Base-by-base conservation (phyloP, 2,113 vertebrate genomes). In the Odocoileus virginianus region DNA sequence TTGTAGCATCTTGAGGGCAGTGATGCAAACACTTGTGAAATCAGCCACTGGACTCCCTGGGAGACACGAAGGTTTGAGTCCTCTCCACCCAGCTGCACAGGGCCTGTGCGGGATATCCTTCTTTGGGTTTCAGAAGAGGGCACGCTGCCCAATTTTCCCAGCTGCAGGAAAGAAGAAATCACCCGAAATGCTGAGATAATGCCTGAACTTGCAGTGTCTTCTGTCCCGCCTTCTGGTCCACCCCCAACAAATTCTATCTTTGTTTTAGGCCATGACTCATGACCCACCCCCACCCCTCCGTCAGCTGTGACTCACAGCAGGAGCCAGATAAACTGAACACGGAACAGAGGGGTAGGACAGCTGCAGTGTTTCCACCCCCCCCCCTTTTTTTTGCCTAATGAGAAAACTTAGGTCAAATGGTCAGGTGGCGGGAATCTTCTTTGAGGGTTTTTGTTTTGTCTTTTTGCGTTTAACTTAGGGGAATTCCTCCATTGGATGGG, bases 271-370 rank as follows among this genome's bases (percentile, higher is more conserved):
- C 71, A 60, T 98, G 98, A 98, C 52, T 98, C 98, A 97, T 90
- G 64, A 91, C 55, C 61, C 87, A 33, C 92, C 88, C 64, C 60
- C 61, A 81, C 55, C 84, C 74, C 52, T 92, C 78, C 40, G 87
- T 97, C 93, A 95, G 74, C 91, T 98, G 79, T 98, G 98, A 98
- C 93, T 98, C 98, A 98, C 7, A 97, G 94, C 78, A 97, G 47
- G 94, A 87, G 87, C 71, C 89, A 97, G 94, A 96, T 97, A 97
- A 96, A 97, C 83, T 50, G 30, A 86, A 60, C 0, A 21, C 58
- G 85, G 45, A 82, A 84, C 0, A 0, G 74, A 50, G 94, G 33
- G 40, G n/a, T 86, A 58, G 36, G 40, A 78, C 58, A 86, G 47
- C 55, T 83, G 19, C 15, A 61, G 16, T 74, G 30, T 85, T 86